Conservation (phyloP, 2,888 invertebrate species). For the Cheilosia pagana region DNA sequence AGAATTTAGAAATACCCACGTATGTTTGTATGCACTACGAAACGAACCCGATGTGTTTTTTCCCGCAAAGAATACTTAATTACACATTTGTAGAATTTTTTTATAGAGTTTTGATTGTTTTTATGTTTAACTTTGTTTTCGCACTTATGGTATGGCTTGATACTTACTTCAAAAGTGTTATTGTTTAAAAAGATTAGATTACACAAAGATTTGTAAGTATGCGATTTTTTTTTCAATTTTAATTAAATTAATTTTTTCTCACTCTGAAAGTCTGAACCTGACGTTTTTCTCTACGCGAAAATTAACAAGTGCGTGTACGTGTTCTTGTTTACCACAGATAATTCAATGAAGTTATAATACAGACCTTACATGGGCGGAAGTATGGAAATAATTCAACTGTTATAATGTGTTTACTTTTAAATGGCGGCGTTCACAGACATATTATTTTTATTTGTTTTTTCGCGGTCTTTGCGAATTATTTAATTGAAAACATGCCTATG, state of each 20-base stretch:
- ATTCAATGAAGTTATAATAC: constrained; percentile 5
- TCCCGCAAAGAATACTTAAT: constrained; percentile 21
- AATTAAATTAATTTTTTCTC: constrained; percentile 51
- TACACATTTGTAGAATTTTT: constrained; percentile 4
- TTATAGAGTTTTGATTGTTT: neutral
- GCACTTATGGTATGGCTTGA: neutral
- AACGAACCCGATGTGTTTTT: constrained; percentile 9
- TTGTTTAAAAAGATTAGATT: constrained; percentile 16
- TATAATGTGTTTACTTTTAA: neutral
- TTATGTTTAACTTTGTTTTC: neutral
- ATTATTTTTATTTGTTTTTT: too few species aligned
- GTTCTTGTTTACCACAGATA: constrained; percentile 41
- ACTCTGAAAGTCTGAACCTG: constrained; percentile 19
- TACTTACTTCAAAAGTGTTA: constrained; percentile 47
- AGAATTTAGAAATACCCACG: constrained; percentile 22
- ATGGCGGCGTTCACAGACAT: too few species aligned
- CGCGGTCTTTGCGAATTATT: too few species aligned
- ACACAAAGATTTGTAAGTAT: constrained; percentile 56
- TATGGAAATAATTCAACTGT: neutral
- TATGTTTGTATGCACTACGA: neutral
- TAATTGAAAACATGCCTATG: too few species aligned
- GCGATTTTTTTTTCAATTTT: constrained; percentile 30
- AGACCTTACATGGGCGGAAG: constrained; percentile 27
- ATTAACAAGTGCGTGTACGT: constrained; percentile 63
- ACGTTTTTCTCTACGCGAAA: constrained; percentile 46